Base-by-base conservation (phyloP, 2,113 vertebrate species). In the Protobothrops flavoviridis region DNA sequence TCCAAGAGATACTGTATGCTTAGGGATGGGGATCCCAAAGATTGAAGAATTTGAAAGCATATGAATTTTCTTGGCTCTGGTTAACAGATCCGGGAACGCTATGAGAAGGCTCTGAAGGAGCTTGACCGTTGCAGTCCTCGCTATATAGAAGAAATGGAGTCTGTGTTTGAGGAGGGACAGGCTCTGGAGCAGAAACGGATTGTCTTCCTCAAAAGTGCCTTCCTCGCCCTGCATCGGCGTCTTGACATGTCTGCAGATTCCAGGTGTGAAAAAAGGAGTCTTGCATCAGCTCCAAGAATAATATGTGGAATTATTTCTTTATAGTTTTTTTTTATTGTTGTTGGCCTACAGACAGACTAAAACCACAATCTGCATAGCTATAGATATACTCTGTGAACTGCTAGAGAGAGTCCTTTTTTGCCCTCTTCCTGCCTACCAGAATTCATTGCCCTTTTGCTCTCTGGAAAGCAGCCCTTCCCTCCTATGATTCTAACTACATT, bases 91-190 rank as follows among this genome's bases (percentile, higher is more conserved):
- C 97, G 96, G 50, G 97, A 97, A 23, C 97, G 94, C 56, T 98
- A 98, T 10, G 97, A 98, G 96, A 98, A 98, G 93, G 24, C 97
- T 33, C 97, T 98, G 93, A 98, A 98, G 92, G 98, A 98, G 17
- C 96, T 98, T 21, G 97, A 97, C 2, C 96, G 97, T 26, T 98
- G 98, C 94, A 98, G 98, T 1, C 98, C 98, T 0, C 98, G 98
- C 89, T 98, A 98, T 97, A 98, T 98, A 98, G 98, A 98, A 95
- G 98, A 98, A 92, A 98, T 98, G 98, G 98, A 98, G 45, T 96
- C 97, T 55, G 98, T 98, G 43, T 98, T 98, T 94, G 98, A 98
- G 50, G 97, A 98, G 96, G 98, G 98, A 7, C 98, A 98, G 92
- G 98, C 98, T 94, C 97, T 98, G 94, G 98, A 98, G 95, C 97